A percentile compares a stretch with the other conserved stretches of the same genome.
Evolutionary conservation across 2,113 vertebrate genomes (phyloP).

Genomic region (Atlantisia rogersi): DNA sequence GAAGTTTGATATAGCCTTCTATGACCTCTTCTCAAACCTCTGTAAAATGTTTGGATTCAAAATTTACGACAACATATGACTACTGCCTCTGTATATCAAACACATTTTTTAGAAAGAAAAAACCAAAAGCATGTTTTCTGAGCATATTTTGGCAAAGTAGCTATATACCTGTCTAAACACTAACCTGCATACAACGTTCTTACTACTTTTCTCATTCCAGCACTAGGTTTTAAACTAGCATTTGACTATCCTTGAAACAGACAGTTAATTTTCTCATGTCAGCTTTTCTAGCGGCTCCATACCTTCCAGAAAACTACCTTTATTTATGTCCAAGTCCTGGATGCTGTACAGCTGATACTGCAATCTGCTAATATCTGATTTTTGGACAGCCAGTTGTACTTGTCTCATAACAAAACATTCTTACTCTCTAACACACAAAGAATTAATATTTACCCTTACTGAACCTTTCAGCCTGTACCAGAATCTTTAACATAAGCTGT

Average conservation of each 20-base stretch:
- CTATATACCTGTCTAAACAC: neutral
- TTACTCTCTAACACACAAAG: constrained; percentile 60
- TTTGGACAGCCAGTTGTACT: constrained; percentile 47
- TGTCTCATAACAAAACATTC: constrained; percentile 60
- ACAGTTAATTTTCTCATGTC: constrained; percentile 61
- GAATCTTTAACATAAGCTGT: constrained; percentile 73
- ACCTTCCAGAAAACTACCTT: constrained; percentile 37
- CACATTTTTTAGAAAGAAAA: neutral
- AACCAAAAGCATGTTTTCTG: neutral
- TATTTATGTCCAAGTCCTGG: constrained; percentile 64
- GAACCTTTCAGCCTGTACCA: constrained; percentile 68
- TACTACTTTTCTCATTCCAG: neutral
- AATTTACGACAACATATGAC: neutral
- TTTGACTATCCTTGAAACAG: constrained; percentile 42
- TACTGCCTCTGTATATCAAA: neutral
- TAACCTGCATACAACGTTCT: neutral
- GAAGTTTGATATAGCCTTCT: neutral
- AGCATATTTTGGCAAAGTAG: neutral
- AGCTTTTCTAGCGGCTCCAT: constrained; percentile 46
- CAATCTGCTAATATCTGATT: constrained; percentile 73
- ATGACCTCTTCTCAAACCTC: neutral
- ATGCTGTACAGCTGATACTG: constrained; percentile 42
- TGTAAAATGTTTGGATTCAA: neutral
- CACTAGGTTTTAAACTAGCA: neutral
- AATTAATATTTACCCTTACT: constrained; percentile 76